phyloP scores from a whole-genome alignment of 2,797 vertebrate genomes.

The Delichon dasypus region DNA sequence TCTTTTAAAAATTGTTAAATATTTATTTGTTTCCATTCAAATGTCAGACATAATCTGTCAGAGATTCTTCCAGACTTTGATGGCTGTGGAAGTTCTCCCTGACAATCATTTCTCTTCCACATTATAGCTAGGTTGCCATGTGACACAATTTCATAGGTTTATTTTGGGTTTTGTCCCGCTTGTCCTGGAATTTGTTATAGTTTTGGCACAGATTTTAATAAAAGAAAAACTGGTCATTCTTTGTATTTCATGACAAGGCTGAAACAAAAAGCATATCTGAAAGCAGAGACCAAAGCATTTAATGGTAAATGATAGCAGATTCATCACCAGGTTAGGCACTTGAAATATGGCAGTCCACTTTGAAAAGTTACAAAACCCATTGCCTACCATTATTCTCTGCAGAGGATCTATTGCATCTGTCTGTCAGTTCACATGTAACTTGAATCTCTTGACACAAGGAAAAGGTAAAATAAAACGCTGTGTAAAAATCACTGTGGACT shows the following conservation, averaged over 20 bases:
- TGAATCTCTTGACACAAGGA: slow-evolving; percentile 70
- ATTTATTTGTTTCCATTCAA: not conserved
- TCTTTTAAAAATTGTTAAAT: not conserved
- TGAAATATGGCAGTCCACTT: slow-evolving; percentile 69
- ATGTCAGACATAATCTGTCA: not conserved
- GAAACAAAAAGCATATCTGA: slow-evolving; percentile 27
- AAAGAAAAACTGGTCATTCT: not conserved
- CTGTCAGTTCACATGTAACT: slow-evolving; percentile 70
- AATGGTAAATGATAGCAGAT: slow-evolving; percentile 70
- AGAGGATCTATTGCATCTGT: slow-evolving; percentile 58
- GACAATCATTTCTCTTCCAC: not conserved
- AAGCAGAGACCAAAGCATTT: slow-evolving; percentile 60
- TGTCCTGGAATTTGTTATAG: not conserved
- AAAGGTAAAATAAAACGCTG: slow-evolving; percentile 73
- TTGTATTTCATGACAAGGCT: slow-evolving; percentile 39
- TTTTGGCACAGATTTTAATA: slow-evolving; percentile 20
- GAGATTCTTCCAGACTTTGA: not conserved
- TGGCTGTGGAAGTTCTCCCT: not conserved
- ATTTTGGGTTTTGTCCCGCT: not conserved
- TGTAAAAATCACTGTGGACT: slow-evolving; percentile 65
- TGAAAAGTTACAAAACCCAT: slow-evolving; percentile 62
- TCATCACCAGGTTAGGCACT: slow-evolving; percentile 35
- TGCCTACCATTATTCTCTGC: slow-evolving; percentile 52
- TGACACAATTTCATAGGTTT: slow-evolving; percentile 45
- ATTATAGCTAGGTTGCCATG: slow-evolving; percentile 36